phyloP scores from a whole-genome alignment of 2,113 vertebrate species.

The Halcyon senegalensis region DNA sequence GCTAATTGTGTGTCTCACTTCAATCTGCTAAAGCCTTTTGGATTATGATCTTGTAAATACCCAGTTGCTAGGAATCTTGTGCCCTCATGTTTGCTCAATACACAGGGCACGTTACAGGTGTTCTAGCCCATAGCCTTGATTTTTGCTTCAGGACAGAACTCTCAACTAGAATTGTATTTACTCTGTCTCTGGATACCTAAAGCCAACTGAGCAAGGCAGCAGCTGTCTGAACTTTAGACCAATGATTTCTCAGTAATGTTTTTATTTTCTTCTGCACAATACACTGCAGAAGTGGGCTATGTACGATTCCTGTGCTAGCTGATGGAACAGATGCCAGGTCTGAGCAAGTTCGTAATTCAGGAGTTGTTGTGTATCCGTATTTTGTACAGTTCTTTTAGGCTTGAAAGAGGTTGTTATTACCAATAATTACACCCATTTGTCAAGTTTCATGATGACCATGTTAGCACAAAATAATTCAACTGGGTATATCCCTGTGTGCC shows the following conservation, averaged over 20 bases:
- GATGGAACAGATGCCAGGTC: neutral
- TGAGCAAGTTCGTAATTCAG: neutral
- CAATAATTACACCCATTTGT: neutral
- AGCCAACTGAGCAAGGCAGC: neutral
- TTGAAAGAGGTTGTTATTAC: neutral
- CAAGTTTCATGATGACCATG: neutral
- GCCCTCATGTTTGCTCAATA: neutral
- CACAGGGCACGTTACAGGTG: too few species aligned
- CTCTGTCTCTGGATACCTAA: neutral
- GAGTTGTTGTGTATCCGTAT: neutral
- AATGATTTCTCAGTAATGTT: neutral
- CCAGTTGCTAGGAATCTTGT: neutral
- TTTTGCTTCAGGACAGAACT: neutral
- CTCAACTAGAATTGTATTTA: neutral
- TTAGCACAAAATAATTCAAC: neutral
- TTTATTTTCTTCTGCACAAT: neutral
- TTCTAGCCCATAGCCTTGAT: neutral
- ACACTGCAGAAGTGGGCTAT: neutral
- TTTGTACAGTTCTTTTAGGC: neutral
- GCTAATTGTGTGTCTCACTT: neutral
- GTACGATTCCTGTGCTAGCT: neutral
- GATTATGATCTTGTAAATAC: neutral
- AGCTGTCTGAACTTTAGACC: neutral
- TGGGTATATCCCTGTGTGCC: neutral
- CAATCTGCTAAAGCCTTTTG: neutral